These are phyloP conservation scores for Hemithea aestivaria DNA, from an alignment of 2,888 invertebrate genomes.

Conservation along the genomic window DNA sequence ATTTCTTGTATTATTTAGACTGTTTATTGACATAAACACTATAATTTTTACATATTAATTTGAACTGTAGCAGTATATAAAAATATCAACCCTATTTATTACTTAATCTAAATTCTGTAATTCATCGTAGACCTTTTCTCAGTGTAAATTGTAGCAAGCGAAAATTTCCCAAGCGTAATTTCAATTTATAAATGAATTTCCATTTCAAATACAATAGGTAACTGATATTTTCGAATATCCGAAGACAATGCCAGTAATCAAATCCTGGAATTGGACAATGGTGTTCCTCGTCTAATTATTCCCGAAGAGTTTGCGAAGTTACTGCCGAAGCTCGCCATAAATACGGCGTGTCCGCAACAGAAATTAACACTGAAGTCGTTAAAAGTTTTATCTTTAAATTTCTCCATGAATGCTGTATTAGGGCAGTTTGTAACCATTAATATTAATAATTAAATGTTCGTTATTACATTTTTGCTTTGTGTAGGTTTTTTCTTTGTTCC, in stretches of 20 bases:
- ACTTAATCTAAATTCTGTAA: too few relatives aligned
- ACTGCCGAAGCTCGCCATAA: constrained; percentile 31
- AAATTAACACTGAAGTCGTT: constrained; percentile 43
- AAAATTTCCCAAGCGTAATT: constrained; percentile 6
- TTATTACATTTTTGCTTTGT: constrained; percentile 5
- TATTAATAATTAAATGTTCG: constrained; percentile 9
- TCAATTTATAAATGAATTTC: constrained; percentile 11
- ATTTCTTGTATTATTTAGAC: too few relatives aligned
- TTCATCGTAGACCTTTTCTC: too few relatives aligned
- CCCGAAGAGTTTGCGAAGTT: constrained; percentile 30
- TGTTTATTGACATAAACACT: too few relatives aligned
- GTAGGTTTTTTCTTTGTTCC: neutral
- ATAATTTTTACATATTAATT: too few relatives aligned
- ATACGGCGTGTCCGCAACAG: constrained; percentile 38
- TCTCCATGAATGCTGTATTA: constrained; percentile 31
- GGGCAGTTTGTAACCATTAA: constrained; percentile 6
- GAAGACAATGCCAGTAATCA: constrained; percentile 23
- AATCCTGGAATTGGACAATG: constrained; percentile 24
- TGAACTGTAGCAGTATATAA: too few relatives aligned
- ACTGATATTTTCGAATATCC: constrained; percentile 20
- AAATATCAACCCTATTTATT: too few relatives aligned
- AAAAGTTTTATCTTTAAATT: constrained; percentile 40
- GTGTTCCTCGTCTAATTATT: constrained; percentile 33
- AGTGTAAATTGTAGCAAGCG: too few relatives aligned
- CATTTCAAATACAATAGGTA: constrained; percentile 17